A percentile compares a stretch with the other conserved stretches of the same genome.
These are phyloP conservation scores for Serinus canaria DNA, from an alignment of 2,113 vertebrate genomes.

Conservation along the genomic window DNA sequence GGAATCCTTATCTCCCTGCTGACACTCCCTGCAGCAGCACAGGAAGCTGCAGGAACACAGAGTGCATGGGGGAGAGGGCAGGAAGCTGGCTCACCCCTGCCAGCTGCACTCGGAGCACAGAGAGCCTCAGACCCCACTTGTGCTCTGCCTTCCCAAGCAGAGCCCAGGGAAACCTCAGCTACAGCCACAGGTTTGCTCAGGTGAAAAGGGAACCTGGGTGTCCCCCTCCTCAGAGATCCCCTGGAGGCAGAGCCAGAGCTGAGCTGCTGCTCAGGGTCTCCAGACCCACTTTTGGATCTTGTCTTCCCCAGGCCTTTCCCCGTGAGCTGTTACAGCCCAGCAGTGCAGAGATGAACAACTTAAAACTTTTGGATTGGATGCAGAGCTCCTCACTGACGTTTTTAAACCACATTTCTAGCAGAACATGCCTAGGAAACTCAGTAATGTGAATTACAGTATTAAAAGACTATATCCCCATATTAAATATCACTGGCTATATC, in stretches of 20 bases:
- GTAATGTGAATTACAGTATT: neutral
- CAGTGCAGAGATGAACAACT: neutral
- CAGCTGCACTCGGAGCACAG: neutral
- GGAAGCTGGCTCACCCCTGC: neutral
- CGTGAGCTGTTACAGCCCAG: neutral
- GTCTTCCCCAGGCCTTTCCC: neutral
- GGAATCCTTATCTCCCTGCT: neutral
- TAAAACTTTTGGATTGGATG: neutral
- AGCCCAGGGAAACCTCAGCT: neutral
- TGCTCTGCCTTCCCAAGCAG: neutral
- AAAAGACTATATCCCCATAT: neutral
- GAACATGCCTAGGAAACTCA: neutral
- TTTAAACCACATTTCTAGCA: neutral
- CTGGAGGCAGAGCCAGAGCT: neutral
- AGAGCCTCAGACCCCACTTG: fast-evolving
- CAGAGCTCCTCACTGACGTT: neutral
- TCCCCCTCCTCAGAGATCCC: neutral
- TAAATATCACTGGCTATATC: neutral
- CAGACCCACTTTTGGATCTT: neutral
- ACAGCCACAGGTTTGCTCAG: neutral
- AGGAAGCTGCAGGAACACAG: neutral
- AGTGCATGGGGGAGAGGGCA: fast-evolving
- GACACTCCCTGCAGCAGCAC: neutral
- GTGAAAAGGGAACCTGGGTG: neutral
- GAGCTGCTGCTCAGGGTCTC: neutral